Percentiles rank a stretch among this genome's conserved stretches.
Conservation (phyloP, 2,797 vertebrate species). For the Paedocypris micromegethes region DNA sequence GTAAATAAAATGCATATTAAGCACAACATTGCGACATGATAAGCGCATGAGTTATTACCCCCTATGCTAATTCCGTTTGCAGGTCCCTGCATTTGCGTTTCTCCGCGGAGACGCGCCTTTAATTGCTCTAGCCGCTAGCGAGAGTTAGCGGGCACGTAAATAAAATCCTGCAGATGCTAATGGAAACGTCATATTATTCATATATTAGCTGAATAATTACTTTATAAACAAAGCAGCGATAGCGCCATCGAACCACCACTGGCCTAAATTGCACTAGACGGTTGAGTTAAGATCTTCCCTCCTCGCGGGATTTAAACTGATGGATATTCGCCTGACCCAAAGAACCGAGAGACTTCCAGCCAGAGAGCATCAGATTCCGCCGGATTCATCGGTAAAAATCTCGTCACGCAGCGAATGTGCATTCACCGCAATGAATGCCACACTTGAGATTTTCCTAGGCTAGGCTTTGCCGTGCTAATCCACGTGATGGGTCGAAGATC, state of each 20-base stretch:
- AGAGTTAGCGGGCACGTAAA: constrained; percentile 45
- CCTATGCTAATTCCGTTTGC: constrained; percentile 49
- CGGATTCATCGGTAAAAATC: constrained; percentile 25
- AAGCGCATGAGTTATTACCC: constrained; percentile 51
- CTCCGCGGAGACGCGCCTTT: constrained; percentile 47
- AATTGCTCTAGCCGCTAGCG: constrained; percentile 50
- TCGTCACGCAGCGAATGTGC: constrained; percentile 7
- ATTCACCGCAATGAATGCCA: not conserved
- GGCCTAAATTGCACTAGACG: constrained; percentile 31
- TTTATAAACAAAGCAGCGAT: constrained; percentile 26
- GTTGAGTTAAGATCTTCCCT: constrained; percentile 32
- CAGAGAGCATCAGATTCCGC: constrained; percentile 15
- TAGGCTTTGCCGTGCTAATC: not conserved
- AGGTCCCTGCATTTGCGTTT: constrained; percentile 50
- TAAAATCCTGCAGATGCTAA: constrained; percentile 47
- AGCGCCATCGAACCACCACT: constrained; percentile 26
- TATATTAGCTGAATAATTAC: constrained; percentile 41
- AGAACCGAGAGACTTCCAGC: constrained; percentile 15
- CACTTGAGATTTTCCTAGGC: constrained; percentile 32
- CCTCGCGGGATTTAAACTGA: constrained; percentile 22
- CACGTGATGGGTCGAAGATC: constrained; percentile 3
- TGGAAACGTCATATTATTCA: constrained; percentile 38
- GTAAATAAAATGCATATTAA: constrained; percentile 58
- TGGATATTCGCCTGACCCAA: constrained; percentile 18
- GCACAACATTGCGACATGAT: constrained; percentile 54